Evolutionary conservation across 1,140 invertebrate species (phyloP).

Genomic region (Capitella teleta): DNA sequence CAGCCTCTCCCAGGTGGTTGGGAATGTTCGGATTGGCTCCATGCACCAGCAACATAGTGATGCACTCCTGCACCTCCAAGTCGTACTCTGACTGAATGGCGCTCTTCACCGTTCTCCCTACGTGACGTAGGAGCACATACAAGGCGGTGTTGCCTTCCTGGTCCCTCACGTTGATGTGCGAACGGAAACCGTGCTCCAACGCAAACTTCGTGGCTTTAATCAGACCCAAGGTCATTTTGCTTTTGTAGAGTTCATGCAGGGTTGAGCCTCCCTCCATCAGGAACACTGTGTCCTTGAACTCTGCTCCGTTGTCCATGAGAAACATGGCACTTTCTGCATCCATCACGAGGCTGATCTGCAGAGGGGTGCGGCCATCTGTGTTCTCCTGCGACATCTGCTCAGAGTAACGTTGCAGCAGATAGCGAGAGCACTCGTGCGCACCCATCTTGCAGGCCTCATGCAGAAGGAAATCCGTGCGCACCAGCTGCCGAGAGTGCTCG

Average conservation of each 20-base stretch:
- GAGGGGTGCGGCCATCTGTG: constrained; percentile 10
- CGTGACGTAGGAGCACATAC: constrained; percentile 10
- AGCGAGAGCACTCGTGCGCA: constrained; percentile 7
- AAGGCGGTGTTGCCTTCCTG: constrained; percentile 13
- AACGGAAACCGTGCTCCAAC: constrained; percentile 11
- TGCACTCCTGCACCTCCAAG: constrained; percentile 8
- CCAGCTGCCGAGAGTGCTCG: constrained; percentile 7
- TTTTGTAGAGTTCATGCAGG: constrained; percentile 12
- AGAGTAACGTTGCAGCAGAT: constrained; percentile 11
- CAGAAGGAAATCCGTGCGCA: constrained; percentile 13
- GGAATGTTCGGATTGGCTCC: constrained; percentile 13
- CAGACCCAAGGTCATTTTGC: constrained; percentile 10
- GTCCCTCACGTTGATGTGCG: constrained; percentile 12
- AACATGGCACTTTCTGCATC: constrained; percentile 13
- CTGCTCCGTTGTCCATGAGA: constrained; percentile 12
- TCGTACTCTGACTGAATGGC: constrained; percentile 11
- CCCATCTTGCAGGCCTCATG: constrained; percentile 13
- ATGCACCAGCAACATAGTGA: constrained; percentile 7
- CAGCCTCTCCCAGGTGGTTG: constrained; percentile 9
- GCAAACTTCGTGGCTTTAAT: constrained; percentile 13
- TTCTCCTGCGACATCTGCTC: constrained; percentile 13
- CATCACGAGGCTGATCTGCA: constrained; percentile 12
- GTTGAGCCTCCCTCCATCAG: constrained; percentile 12
- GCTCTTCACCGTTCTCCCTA: constrained; percentile 11
- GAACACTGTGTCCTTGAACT: constrained; percentile 12